Conservation (phyloP, 1,140 invertebrate species). For the Philaenus spumarius region DNA sequence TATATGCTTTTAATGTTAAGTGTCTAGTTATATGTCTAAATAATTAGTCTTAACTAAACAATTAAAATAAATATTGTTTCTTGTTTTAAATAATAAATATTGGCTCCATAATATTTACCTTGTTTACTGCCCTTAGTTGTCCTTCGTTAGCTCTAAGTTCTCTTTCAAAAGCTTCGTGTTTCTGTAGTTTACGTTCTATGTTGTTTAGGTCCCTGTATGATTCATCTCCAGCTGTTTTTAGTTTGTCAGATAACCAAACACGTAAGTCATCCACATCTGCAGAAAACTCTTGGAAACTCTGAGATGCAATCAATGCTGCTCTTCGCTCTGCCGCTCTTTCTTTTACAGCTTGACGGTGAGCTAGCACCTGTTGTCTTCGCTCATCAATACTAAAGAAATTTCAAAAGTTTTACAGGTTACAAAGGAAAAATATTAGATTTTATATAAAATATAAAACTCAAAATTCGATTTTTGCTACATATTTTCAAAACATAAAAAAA, state of each 20-base stretch:
- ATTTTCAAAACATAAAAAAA: too few relatives aligned
- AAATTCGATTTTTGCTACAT: too few relatives aligned
- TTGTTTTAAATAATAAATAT: too few relatives aligned
- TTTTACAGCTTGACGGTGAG: constrained; percentile 64
- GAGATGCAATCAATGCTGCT: constrained; percentile 65
- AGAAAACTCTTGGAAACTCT: constrained; percentile 77
- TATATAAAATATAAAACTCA: too few relatives aligned
- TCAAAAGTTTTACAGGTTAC: too few relatives aligned
- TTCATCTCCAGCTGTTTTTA: constrained; percentile 84
- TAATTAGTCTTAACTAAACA: not conserved
- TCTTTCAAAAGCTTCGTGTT: constrained; percentile 95
- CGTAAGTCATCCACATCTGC: constrained; percentile 82
- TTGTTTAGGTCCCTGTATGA: constrained; percentile 89
- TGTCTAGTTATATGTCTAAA: not conserved
- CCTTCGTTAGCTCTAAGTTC: constrained; percentile 90
- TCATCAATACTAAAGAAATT: constrained; percentile 56
- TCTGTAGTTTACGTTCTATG: constrained; percentile 88
- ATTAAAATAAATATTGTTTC: not conserved
- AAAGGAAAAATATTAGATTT: too few relatives aligned
- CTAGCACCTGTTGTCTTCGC: constrained; percentile 65
- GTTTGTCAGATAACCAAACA: constrained; percentile 89
- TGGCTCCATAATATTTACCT: constrained; percentile 40
- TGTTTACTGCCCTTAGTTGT: constrained; percentile 76
- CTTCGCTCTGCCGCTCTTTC: constrained; percentile 63
- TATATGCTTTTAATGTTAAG: too few relatives aligned